Base-by-base conservation (phyloP, 1,140 invertebrate genomes). In the Meloidogyne exigua region DNA sequence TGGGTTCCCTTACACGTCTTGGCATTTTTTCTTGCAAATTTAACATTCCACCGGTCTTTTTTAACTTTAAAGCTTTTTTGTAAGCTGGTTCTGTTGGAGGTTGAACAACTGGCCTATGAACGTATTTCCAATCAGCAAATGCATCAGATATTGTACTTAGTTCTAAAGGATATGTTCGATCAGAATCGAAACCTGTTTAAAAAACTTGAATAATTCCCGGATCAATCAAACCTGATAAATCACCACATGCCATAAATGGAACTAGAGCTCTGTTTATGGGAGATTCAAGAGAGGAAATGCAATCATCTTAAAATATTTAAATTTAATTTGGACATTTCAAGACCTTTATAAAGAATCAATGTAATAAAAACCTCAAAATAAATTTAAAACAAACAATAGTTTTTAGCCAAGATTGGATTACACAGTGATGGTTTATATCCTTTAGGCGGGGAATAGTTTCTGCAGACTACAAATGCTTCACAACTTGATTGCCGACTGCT, bases 401-500 rank as follows among this genome's bases (percentile, higher is more conserved):
- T 65, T 62, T 62, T 4, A 3, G 76, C 66, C n/a, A 79, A 74
- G 3, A 79, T 62, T 11, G 78, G 77, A 44, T 79, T 79, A 12
- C 39, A 62, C 9, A 80, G 49, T 49, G 36, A 81, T 23, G 77
- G 77, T 49, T 26, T 44, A 65, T 79, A 79, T 10, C 68, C 77
- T 39, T 75, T 36, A 12, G 77, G 77, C 9, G 77, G 77, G 23
- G n/a, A 63, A 49, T 79, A 79, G 18, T 80, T 71, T 36, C 67
- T 36, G 36, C 77, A 79, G 18, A 79, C 64, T 5, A 79, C 81
- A 66, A 79, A 79, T 23, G 76, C 76, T 36, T 73, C 77, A 72
- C 77, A 79, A 36, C 77, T 79, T 28, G 79, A 81, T 26, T 76
- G 77, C 15, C 77, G 79, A 80, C 77, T 79, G 42, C 78, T 80